Base-by-base conservation (phyloP, 2,888 invertebrate genomes). In the Isotomurus palustris region DNA sequence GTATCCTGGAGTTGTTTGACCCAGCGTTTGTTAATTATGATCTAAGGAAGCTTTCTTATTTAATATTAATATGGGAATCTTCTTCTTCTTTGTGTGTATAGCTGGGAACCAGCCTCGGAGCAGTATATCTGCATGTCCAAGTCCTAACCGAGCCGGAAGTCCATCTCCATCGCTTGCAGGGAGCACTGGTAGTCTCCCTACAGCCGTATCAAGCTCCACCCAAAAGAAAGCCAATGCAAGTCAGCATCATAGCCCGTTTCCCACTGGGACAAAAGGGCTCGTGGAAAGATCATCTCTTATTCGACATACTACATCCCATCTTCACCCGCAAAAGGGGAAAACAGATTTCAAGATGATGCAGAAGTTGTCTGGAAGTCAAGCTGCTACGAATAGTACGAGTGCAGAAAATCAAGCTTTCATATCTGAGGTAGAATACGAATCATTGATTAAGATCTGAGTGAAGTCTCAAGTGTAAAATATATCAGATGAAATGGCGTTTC, bases 401-500 rank as follows among this genome's bases (percentile, higher is more conserved):
- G 82, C 84, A 0, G 95, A 95, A 76, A 95, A 95, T 80, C 94
- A 95, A 77, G 83, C 88, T 48, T 95, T 95, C 75, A 80, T 96
- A 44, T 91, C 91, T 73, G 95, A 96, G 73, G 88, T 88, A 44
- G 45, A 29, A n/a, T 19, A 6, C n/a, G 14, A 6, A 24, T 24
- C 19, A 12, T 24, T 53, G 2, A 22, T 43, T 43, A 24, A 5
- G 24, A 38, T 14, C 6, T 12, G 6, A 8, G 6, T 6, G 12
- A 17, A 40, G 40, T 40, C 17, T n/a, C n/a, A n/a, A n/a, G n/a
- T n/a, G 6, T 40, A 40, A 40, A 40, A 17, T 40, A n/a, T n/a
- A 40, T 40, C 19, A n/a, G 19, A 40, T 40, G 6, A 32, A 32
- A 10, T 32, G 8, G 32, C 14, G 8, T 32, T 10, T 40, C 17